Conservation (phyloP, 2,797 vertebrate genomes). For the Zenarchopterus dispar region DNA sequence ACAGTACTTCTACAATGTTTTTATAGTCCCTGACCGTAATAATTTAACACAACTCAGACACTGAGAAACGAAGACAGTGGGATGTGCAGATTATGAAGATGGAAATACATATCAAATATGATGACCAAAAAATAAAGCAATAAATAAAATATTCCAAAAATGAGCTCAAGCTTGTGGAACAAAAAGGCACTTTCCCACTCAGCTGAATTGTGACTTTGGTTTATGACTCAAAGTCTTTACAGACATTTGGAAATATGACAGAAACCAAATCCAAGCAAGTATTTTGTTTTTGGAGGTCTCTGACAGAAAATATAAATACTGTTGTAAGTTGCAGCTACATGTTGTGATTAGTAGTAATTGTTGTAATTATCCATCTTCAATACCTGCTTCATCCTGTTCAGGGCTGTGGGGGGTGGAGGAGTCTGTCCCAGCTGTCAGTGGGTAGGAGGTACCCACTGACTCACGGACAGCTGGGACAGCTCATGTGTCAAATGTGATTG, state of each 20-base stretch:
- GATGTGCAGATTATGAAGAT: constrained; percentile 26
- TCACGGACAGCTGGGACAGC: too few relatives aligned
- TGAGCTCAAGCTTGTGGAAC: constrained; percentile 37
- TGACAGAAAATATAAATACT: constrained; percentile 14
- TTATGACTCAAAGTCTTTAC: constrained; percentile 10
- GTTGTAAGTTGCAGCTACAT: constrained; percentile 2
- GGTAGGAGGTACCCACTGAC: too few relatives aligned
- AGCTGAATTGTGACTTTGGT: constrained; percentile 15
- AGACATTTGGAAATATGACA: constrained; percentile 9
- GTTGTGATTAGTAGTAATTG: too few relatives aligned
- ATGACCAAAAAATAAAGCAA: constrained; percentile 33
- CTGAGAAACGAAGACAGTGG: constrained; percentile 23
- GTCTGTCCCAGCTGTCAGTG: too few relatives aligned
- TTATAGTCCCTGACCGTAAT: constrained; percentile 68
- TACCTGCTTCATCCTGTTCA: too few relatives aligned
- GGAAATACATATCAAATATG: constrained; percentile 9
- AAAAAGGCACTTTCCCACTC: constrained; percentile 17
- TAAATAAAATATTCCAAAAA: constrained; percentile 62
- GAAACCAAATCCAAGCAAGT: constrained; percentile 10
- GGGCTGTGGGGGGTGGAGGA: too few relatives aligned
- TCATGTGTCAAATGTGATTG: constrained; percentile 6
- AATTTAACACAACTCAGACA: constrained; percentile 57
- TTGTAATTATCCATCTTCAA: too few relatives aligned
- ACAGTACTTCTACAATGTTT: constrained; percentile 53
- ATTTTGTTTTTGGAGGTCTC: not conserved